Conservation (phyloP, 2,113 vertebrate species). For the Eurystomus gularis region DNA sequence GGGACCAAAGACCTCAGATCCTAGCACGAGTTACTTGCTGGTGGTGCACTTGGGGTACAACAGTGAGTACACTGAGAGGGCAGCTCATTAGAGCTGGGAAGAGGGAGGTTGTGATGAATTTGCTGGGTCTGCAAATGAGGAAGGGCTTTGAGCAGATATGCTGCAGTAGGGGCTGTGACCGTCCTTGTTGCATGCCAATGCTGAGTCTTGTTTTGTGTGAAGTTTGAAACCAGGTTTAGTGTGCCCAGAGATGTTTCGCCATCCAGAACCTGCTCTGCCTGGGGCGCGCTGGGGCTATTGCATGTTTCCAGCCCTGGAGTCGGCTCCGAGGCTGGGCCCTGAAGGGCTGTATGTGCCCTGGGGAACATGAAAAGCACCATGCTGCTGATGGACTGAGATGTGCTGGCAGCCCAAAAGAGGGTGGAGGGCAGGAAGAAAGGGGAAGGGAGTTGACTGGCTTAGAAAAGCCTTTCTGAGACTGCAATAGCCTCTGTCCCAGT, state of each 20-base stretch:
- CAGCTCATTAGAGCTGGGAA: neutral
- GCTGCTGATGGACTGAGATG: neutral
- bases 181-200: neutral
- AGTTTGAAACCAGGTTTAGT: neutral
- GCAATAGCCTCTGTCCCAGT: neutral
- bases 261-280: neutral
- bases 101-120: neutral
- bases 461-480: neutral
- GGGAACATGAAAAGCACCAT: neutral
- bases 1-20: neutral
- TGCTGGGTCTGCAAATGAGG: neutral
- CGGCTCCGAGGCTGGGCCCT: neutral
- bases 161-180: neutral
- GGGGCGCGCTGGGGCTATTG: neutral
- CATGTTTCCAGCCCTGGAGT: neutral
- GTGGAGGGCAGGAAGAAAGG: neutral
- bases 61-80: neutral
- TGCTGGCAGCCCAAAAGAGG: neutral
- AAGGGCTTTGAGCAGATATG: neutral
- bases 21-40: neutral
- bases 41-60: neutral
- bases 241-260: neutral
- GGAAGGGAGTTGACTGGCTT: neutral
- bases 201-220: neutral
- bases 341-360: neutral